Base-by-base conservation (phyloP, 2,113 vertebrate species). In the Sclerurus mexicanus region DNA sequence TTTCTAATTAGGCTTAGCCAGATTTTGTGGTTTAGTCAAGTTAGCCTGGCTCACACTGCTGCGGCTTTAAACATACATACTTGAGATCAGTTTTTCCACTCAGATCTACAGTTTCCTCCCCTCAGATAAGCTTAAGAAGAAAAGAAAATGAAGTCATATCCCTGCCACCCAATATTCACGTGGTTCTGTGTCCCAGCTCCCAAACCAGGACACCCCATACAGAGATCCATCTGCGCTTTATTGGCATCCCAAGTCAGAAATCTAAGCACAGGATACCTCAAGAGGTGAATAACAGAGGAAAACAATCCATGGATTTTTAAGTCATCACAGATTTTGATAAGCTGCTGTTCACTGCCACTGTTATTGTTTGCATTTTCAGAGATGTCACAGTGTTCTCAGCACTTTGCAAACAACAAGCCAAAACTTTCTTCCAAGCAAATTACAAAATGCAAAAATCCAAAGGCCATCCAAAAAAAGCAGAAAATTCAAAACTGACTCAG, bases 21-120 rank as follows among this genome's bases (percentile, higher is more conserved):
- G 75, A 77, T 73, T 85, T 40, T 58, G 88, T 64, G 85, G 87
- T 71, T 80, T 18, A 84, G 76, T 50, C 59, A 23, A 78, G 75
- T 39, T 63, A 80, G 59, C 68, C 55, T 39, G 76, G 76, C 88
- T 91, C 69, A 19, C 0, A 2, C 80, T 82, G 64, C 40, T 82
- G 39, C 84, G 73, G 68, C 79, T 92, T 73, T 83, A 74, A 86
- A 50, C 58, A 46, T 6, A 39, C 1, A 24, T 17, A 30, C 81
- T 69, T 75, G 63, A 67, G 72, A 71, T 95, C 63, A 90, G 72
- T 67, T 96, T 86, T 96, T 90, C 92, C 94, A 89, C 67, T 74
- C 76, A 46, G 75, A 18, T 30, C 46, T 35, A 39, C 67, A 21
- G 58, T 30, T 92, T 62, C 88, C 92, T 91, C 37, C 67, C 49